Evolutionary conservation across 2,113 vertebrate species (phyloP), one percentile per base, ranked within the genome.

Genomic region (Piaya cayana): DNA sequence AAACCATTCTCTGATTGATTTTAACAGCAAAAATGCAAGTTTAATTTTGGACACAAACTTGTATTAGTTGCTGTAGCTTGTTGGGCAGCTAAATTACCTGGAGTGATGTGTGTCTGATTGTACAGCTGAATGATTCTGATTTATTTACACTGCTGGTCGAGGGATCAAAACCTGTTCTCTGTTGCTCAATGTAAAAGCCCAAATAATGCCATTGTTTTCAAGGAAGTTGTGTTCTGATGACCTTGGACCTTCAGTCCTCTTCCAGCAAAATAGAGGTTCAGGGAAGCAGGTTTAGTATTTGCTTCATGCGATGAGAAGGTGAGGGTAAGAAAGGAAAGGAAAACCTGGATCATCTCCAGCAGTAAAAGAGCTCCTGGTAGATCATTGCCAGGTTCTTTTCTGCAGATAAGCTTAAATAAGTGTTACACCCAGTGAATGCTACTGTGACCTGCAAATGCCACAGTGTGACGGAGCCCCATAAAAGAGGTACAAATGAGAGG

Each of bases 321-420:
- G 23, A 5, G 59, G 71, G 30, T 29, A 55, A 86, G 71, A 91
- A 94, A 92, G 76, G 77, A 75, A 90, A 87, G 59, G 37, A 90
- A 85, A 93, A 84, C 68, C 85, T 97, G 96, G 97, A 94, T 92
- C 84, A 83, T 81, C 87, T 96, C 97, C 90, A 93, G 65, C 83
- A 43, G 68, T 81, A 75, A 86, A 85, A 94, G 70, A 89, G 37
- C 81, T 90, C 88, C 27, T 43, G 96, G 97, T 96, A 96, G 94
- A 93, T 96, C 82, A 82, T 97, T 86, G 92, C 96, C 95, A 94
- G 96, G 95, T 84, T 94, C 76, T 88, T 86, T 96, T 92, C 77
- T 95, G 55, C 53, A 89, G 93, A 95, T 92, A 95, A 95, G 90
- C 88, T 85, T 93, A 86, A 95, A 78, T 83, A 87, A 67, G 36